Evolutionary conservation across 1,140 invertebrate genomes (phyloP), one percentile per base, ranked within the genome.

Genomic region (Pogonus chalceus): DNA sequence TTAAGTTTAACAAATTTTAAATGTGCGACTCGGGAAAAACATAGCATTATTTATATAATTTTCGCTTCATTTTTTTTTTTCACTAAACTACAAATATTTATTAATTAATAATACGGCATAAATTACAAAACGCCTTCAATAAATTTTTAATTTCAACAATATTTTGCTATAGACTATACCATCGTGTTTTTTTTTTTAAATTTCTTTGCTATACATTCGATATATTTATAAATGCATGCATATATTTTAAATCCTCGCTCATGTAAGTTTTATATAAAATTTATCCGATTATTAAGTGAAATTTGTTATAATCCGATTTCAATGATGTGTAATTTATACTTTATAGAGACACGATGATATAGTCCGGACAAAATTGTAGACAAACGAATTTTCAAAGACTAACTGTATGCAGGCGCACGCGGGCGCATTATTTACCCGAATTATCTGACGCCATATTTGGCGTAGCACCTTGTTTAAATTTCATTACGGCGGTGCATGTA

Each of bases 71-170:
- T 18, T 43, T 10, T 43, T 12, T 31, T 14, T 31, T 12, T n/a
- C n/a, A n/a, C n/a, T 10, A 43, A 43, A 10, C 37, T 43, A 43
- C 37, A 18, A 43, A 43, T 31, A 7, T 14, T 31, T 14, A 31
- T 31, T 31, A 4, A 43, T 43, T 12, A 9, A 12, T 43, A 43
- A 43, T 58, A 57, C 50, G 49, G 58, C 52, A 53, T 55, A 57
- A 51, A 60, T 57, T 62, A 62, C 55, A 64, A 64, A 62, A 62
- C 52, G 58, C 53, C 58, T 58, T 64, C 57, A 64, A 62, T 58
- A 64, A 62, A 58, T 47, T 61, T 50, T 60, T 10, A 43, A 22
- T n/a, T n/a, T n/a, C n/a, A 43, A 43, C 37, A 43, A 43, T 43
- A 18, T 43, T 43, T 7, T 10, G 37, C 37, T 10, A 43, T 10